A percentile compares a stretch with the other conserved stretches of the same genome.
These are phyloP conservation scores for Metridium senile DNA, from an alignment of 92 coral and sea anemone species.

Conservation along the genomic window DNA sequence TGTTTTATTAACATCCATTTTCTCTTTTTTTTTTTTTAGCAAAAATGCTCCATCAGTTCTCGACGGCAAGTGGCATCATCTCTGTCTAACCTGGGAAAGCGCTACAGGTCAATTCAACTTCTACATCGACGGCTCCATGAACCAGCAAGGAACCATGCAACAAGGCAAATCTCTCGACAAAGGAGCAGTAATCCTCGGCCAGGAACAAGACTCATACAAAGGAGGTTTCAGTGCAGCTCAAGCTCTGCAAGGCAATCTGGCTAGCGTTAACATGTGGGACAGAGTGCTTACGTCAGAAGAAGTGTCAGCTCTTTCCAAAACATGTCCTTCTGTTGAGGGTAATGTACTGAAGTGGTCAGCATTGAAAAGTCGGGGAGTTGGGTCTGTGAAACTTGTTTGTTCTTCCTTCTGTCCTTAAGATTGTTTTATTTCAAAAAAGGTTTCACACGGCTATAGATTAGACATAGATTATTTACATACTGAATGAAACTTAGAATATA, in stretches of 20 bases:
- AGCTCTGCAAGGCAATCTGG: slow-evolving; percentile 5
- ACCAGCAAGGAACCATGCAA: not conserved
- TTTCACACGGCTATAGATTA: no score
- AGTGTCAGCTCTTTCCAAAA: slow-evolving; percentile 14
- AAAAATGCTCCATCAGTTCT: not conserved
- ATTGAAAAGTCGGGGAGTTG: not conserved
- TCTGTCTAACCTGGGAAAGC: slow-evolving; percentile 24
- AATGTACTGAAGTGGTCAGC: slow-evolving; percentile 16
- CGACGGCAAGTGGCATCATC: slow-evolving; percentile 33
- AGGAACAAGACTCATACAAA: slow-evolving; percentile 16
- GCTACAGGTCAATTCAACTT: slow-evolving; percentile 4
- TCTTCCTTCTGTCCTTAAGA: no score
- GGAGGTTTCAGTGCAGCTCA: not conserved
- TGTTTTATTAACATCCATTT: no score
- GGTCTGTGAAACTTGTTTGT: not conserved
- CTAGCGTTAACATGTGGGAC: slow-evolving; percentile 26
- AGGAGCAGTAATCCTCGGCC: slow-evolving; percentile 22
- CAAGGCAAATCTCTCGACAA: slow-evolving; percentile 7
- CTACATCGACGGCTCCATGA: slow-evolving; percentile 16
- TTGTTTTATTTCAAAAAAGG: no score
- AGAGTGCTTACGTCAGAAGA: slow-evolving; percentile 14
- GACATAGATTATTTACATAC: no score
- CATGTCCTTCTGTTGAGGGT: slow-evolving; percentile 11
- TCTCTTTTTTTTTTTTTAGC: no score
- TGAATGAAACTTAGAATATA: no score